Evolutionary conservation across 2,113 vertebrate species (phyloP).

Genomic region (Nesogale talazaci): DNA sequence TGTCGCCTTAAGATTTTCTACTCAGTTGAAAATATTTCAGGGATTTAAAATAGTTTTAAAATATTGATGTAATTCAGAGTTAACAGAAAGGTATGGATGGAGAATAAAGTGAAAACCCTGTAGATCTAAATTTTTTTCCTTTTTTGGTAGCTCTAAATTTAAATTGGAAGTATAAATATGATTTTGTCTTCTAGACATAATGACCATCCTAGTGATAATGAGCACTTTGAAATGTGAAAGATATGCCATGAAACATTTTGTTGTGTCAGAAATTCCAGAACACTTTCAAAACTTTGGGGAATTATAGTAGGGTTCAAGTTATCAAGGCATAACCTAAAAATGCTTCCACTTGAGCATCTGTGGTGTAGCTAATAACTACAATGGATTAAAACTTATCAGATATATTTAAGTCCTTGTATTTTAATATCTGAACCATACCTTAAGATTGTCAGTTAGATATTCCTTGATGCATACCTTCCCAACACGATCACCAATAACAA

Average conservation of each 20-base stretch:
- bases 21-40: conserved; percentile 9
- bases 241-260: neutral
- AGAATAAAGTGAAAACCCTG: neutral
- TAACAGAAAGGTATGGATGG: neutral
- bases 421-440: neutral
- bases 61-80: neutral
- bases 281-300: neutral
- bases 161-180: neutral
- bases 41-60: neutral
- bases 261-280: neutral
- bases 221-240: neutral
- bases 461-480: too few relatives aligned
- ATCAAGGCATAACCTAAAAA: neutral
- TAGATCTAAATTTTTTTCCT: neutral
- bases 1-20: conserved; percentile 33
- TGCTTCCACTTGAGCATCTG: neutral
- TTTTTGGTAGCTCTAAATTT: neutral
- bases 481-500: too few relatives aligned
- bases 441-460: neutral
- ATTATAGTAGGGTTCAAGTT: neutral
- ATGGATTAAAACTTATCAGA: neutral
- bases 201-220: neutral
- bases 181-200: neutral
- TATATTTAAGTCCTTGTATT: neutral
- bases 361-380: neutral